Conservation (phyloP, 2,797 vertebrate genomes). For the Crocodylus rhombifer region DNA sequence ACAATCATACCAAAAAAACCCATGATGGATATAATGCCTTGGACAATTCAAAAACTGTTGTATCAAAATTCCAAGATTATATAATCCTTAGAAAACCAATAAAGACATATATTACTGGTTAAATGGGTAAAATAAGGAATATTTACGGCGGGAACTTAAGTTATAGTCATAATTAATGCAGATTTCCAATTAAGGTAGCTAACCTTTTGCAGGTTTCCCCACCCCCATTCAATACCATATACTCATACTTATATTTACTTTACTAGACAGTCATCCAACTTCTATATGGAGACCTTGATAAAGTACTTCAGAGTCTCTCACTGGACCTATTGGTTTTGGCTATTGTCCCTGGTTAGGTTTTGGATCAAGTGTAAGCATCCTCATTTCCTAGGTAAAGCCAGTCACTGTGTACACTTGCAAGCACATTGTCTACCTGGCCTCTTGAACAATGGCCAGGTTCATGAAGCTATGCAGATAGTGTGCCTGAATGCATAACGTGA, state of each 20-base stretch:
- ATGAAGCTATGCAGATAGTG: background rate
- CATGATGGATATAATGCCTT: background rate
- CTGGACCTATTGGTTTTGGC: too few species aligned
- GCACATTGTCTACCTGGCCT: too few species aligned
- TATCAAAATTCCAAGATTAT: background rate
- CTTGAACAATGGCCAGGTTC: background rate
- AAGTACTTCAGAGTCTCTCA: too few species aligned
- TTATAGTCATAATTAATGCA: constrained; percentile 15
- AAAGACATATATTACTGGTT: background rate
- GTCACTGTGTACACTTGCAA: too few species aligned
- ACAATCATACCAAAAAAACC: background rate
- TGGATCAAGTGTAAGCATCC: too few species aligned
- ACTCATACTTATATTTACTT: background rate
- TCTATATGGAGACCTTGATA: too few species aligned
- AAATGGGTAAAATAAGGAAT: constrained; percentile 35
- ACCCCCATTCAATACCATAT: background rate
- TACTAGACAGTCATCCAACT: too few species aligned
- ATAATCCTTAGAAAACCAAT: constrained; percentile 14
- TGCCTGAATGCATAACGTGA: background rate
- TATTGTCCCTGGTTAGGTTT: too few species aligned
- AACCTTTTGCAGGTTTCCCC: background rate
- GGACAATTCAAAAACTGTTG: background rate
- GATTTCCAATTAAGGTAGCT: background rate
- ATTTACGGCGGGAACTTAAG: constrained; percentile 20
- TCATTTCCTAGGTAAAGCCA: too few species aligned